Percentiles rank a stretch among this genome's conserved stretches.
phyloP scores from a whole-genome alignment of 2,888 invertebrate species.

The Liopterus haemorrhoidalis region DNA sequence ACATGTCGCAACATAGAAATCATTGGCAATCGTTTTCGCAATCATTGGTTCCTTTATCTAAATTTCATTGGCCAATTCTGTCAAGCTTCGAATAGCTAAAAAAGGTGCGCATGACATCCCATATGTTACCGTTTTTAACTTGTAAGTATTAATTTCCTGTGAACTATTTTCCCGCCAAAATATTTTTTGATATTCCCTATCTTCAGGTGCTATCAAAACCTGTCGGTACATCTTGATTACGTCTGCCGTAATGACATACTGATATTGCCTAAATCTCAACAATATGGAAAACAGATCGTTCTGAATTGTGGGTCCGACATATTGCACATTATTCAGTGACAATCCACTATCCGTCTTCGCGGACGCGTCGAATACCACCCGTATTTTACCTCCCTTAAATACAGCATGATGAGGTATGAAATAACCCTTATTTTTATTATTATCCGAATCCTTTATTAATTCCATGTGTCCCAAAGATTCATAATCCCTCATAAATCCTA shows the following conservation, averaged over 20 bases:
- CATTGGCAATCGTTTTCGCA: not conserved
- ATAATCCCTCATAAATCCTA: not conserved
- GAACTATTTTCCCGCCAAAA: not conserved
- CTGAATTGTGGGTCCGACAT: slow-evolving; percentile 1
- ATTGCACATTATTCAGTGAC: not conserved
- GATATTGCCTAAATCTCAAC: not conserved
- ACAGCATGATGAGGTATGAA: not conserved
- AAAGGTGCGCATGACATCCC: slow-evolving; percentile 1
- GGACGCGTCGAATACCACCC: slow-evolving; percentile 3
- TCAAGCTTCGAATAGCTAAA: slow-evolving; percentile 6
- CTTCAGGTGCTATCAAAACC: not conserved
- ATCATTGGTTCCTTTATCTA: not conserved
- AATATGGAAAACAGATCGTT: slow-evolving; percentile 4
- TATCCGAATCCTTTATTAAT: not conserved
- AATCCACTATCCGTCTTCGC: not conserved
- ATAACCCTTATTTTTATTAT: not conserved
- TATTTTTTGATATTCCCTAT: not conserved
- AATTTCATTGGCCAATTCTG: slow-evolving; percentile 1
- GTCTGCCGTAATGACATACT: not conserved
- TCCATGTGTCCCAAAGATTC: not conserved
- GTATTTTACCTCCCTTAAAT: not conserved
- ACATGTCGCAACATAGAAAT: slow-evolving; percentile 8
- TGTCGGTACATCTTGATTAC: slow-evolving; percentile 7
- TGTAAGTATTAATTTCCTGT: not conserved
- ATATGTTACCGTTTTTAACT: slow-evolving; percentile 3